Percentiles rank a stretch among this genome's conserved stretches.
These are phyloP conservation scores for Endotricha flammealis DNA, from an alignment of 2,888 invertebrate species.

Conservation along the genomic window DNA sequence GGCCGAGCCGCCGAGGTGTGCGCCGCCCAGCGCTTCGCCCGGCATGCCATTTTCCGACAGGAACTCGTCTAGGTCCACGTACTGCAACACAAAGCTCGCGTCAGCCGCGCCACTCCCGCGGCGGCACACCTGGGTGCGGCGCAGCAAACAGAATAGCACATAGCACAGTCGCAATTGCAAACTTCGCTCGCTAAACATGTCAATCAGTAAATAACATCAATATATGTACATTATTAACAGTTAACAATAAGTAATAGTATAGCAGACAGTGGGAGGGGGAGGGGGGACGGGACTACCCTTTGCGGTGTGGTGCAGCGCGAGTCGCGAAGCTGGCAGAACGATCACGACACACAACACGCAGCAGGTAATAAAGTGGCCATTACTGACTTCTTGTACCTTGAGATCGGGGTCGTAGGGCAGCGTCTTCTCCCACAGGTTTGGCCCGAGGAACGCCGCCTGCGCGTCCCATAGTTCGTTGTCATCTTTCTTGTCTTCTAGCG, in stretches of 20 bases:
- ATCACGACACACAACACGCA: constrained; percentile 49
- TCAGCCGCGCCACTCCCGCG: constrained; percentile 24
- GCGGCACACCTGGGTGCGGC: not conserved
- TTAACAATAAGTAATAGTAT: no score
- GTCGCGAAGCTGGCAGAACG: constrained; percentile 17
- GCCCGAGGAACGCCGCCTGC: constrained; percentile 96
- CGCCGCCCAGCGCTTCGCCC: constrained; percentile 84
- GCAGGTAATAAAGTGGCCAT: constrained; percentile 63
- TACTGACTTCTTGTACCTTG: constrained; percentile 90
- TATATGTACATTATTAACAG: not conserved
- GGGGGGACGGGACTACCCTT: constrained; percentile 22
- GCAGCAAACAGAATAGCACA: constrained; percentile 1
- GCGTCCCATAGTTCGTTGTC: constrained; percentile 94
- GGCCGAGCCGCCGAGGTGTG: constrained; percentile 81
- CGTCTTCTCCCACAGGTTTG: constrained; percentile 97
- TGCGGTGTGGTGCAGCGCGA: constrained; percentile 66
- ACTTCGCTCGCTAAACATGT: not conserved
- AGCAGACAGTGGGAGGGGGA: constrained; percentile 9
- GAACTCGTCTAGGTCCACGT: constrained; percentile 98
- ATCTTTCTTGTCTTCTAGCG: constrained; percentile 85
- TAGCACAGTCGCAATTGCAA: not conserved
- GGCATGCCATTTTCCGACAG: constrained; percentile 96
- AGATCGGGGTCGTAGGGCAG: constrained; percentile 95
- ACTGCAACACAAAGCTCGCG: constrained; percentile 79
- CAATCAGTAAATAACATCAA: not conserved